Percentiles rank a stretch among this genome's conserved stretches.
Evolutionary conservation across 2,888 invertebrate genomes (phyloP).

Genomic region (Lepas anatifera): DNA sequence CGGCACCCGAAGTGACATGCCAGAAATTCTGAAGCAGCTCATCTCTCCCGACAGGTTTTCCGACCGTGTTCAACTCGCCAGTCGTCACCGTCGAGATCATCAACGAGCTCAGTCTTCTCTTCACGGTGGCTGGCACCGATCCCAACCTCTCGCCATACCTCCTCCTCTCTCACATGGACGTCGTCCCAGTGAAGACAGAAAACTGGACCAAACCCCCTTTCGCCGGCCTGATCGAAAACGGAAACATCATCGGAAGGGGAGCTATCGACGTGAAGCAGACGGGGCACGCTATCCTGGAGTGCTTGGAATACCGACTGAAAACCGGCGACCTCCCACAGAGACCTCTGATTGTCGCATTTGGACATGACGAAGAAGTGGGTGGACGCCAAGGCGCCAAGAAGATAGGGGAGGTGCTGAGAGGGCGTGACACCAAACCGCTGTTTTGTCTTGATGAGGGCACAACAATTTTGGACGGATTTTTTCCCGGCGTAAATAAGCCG

Average conservation of each 20-base stretch:
- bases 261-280: constrained; percentile 40
- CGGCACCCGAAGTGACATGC: too few relatives aligned
- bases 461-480: constrained; percentile 32
- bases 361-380: constrained; percentile 42
- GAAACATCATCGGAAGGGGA: constrained; percentile 39
- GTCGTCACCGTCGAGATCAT: constrained; percentile 30
- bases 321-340: constrained; percentile 34
- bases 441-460: constrained; percentile 41
- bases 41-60: constrained; percentile 22
- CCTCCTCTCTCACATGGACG: constrained; percentile 40
- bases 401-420: constrained; percentile 21
- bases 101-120: constrained; percentile 37
- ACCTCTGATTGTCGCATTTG: constrained; percentile 40
- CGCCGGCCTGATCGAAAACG: constrained; percentile 33
- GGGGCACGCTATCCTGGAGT: constrained; percentile 33
- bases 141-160: constrained; percentile 35
- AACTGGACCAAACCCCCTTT: constrained; percentile 36
- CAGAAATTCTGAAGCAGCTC: too few relatives aligned
- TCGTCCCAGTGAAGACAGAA: constrained; percentile 36
- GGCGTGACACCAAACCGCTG: constrained; percentile 29
- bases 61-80: constrained; percentile 24
- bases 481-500: constrained; percentile 34
- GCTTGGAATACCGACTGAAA: constrained; percentile 35
- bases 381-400: constrained; percentile 20
- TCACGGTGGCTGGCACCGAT: constrained; percentile 35